A percentile compares a stretch with the other conserved stretches of the same genome.
Evolutionary conservation across 2,797 vertebrate species (phyloP).

Genomic region (Hafferia zeledoni): DNA sequence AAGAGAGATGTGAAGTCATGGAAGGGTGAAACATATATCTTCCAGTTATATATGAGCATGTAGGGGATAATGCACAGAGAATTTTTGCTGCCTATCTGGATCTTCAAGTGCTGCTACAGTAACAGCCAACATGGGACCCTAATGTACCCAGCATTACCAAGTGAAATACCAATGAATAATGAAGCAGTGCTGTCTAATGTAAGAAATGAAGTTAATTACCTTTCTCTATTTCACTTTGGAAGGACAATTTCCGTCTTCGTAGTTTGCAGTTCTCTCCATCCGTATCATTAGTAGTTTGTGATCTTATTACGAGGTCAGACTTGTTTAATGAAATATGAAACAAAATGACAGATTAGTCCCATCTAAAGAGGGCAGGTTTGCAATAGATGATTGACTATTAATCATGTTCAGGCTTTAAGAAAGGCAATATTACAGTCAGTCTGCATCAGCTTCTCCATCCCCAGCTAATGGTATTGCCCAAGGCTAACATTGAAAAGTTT

Average conservation of each 20-base stretch:
- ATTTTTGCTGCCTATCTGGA: not conserved
- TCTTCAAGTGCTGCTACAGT: not conserved
- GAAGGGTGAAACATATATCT: not conserved
- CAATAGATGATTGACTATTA: conserved; percentile 31
- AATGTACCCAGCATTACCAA: not conserved
- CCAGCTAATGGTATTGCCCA: not conserved
- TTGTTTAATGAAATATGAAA: conserved; percentile 72
- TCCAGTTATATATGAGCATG: not conserved
- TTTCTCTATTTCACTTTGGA: conserved; percentile 87
- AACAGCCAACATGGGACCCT: not conserved
- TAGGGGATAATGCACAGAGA: not conserved
- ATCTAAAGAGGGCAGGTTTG: conserved; percentile 27
- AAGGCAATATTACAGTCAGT: conserved; percentile 19
- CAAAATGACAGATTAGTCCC: conserved; percentile 58
- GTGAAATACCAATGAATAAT: conserved; percentile 42
- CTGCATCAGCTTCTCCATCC: not conserved
- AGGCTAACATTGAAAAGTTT: conserved; percentile 2
- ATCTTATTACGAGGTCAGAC: conserved; percentile 81
- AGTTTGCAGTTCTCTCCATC: conserved; percentile 83
- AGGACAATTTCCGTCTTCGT: conserved; percentile 88
- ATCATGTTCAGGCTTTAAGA: conserved; percentile 19
- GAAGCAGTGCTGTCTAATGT: conserved; percentile 20
- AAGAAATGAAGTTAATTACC: conserved; percentile 80
- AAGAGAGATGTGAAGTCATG: not conserved
- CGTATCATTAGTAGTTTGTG: conserved; percentile 80